Percentiles rank a stretch among this genome's conserved stretches.
phyloP scores from a whole-genome alignment of 2,888 invertebrate species.

The Gisinianus flammeolus region DNA sequence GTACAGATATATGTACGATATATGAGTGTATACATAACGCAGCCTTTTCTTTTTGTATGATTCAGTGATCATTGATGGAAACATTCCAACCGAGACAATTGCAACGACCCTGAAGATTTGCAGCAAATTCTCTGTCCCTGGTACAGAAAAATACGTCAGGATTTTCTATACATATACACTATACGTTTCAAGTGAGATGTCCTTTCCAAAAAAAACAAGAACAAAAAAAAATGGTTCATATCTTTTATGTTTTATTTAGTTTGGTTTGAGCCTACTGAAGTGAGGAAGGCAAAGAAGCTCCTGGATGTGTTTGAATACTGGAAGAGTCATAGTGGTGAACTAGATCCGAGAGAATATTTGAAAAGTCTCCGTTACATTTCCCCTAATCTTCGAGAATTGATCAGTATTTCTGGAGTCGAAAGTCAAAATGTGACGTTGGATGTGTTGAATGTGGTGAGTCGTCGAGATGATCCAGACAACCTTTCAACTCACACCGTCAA shows the following conservation, averaged over 20 bases:
- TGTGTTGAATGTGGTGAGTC: background rate
- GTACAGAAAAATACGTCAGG: too few relatives aligned
- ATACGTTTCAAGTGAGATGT: too few relatives aligned
- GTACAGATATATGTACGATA: too few relatives aligned
- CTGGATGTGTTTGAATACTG: slow-evolving; percentile 65
- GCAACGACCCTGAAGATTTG: slow-evolving; percentile 70
- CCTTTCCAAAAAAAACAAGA: too few relatives aligned
- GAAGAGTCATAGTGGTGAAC: background rate
- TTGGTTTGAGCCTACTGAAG: slow-evolving; percentile 89
- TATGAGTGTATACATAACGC: too few relatives aligned
- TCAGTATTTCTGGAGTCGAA: slow-evolving; percentile 41
- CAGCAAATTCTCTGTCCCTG: slow-evolving; percentile 69
- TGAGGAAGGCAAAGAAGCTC: slow-evolving; percentile 75
- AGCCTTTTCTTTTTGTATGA: too few relatives aligned
- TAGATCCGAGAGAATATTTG: background rate
- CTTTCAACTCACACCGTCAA: background rate
- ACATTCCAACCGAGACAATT: slow-evolving; percentile 74
- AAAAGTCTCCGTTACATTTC: slow-evolving; percentile 69
- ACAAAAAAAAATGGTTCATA: too few relatives aligned
- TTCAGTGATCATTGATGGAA: slow-evolving; percentile 79
- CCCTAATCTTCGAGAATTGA: slow-evolving; percentile 71
- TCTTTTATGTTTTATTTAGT: slow-evolving; percentile 70
- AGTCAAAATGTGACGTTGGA: slow-evolving; percentile 26
- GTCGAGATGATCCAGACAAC: background rate
- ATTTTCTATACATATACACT: too few relatives aligned